Conservation (phyloP, 30 jellyfish, hydroid and myxozoan species). For the Aurelia sp. region DNA sequence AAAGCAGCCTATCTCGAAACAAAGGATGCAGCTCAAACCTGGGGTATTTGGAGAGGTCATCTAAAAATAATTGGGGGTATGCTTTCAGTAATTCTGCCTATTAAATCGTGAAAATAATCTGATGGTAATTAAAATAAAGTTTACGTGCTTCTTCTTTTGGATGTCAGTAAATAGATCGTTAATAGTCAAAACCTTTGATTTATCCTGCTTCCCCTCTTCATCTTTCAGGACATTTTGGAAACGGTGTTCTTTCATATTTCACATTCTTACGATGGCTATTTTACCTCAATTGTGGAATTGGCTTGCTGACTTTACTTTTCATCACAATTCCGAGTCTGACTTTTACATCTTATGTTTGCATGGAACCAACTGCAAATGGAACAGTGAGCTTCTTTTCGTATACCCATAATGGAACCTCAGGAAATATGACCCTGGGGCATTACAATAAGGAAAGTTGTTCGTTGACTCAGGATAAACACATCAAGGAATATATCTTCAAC, state of each 20-base stretch:
- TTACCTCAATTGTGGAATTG: conserved; percentile 38
- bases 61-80: conserved; percentile 60
- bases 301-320: conserved; percentile 42
- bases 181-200: too few species aligned
- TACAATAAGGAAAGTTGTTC: conserved; percentile 23
- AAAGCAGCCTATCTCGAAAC: conserved; percentile 24
- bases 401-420: conserved; percentile 17
- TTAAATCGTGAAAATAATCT: too few species aligned
- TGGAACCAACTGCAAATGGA: conserved; percentile 33
- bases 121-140: too few species aligned
- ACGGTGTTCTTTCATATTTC: conserved; percentile 73
- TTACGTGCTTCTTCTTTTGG: too few species aligned
- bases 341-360: conserved; percentile 32
- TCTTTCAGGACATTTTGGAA: conserved; percentile 69
- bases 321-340: conserved; percentile 46
- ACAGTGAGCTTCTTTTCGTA: conserved; percentile 6
- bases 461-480: not conserved
- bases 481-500: not conserved
- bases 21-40: conserved; percentile 47
- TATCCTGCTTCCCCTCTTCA: too few species aligned
- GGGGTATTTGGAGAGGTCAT: conserved; percentile 69
- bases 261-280: conserved; percentile 76
- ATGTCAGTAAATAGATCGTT: too few species aligned
- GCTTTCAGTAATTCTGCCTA: not conserved
- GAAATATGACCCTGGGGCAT: conserved; percentile 15